These are phyloP conservation scores for Callopanchax toddi DNA, from an alignment of 2,113 vertebrate genomes.

Conservation along the genomic window DNA sequence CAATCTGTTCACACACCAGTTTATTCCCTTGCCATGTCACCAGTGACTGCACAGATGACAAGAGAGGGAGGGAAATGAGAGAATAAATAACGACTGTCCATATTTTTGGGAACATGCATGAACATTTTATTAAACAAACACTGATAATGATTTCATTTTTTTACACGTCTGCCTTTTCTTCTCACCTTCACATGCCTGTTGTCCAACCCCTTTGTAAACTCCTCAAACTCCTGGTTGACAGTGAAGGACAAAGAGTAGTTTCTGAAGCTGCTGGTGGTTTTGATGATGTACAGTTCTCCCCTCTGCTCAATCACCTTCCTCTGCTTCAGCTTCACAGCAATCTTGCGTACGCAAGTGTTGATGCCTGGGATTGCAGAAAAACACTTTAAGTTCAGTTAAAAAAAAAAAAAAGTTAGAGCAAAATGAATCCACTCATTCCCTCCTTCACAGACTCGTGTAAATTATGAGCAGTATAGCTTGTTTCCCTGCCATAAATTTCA, in stretches of 20 bases:
- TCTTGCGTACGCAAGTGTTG: slow-evolving; percentile 80
- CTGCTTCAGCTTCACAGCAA: slow-evolving; percentile 83
- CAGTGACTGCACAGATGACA: slow-evolving; percentile 76
- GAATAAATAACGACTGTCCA: neutral
- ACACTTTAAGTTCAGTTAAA: no score
- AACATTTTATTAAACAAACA: neutral
- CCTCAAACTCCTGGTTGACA: slow-evolving; percentile 85
- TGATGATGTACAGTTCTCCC: slow-evolving; percentile 79
- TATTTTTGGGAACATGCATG: neutral
- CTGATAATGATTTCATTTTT: neutral
- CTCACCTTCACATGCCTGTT: slow-evolving; percentile 86
- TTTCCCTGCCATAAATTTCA: no score
- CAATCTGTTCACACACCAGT: slow-evolving; percentile 86
- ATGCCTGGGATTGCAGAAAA: slow-evolving; percentile 76
- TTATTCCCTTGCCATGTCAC: slow-evolving; percentile 87
- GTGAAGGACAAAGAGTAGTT: slow-evolving; percentile 85
- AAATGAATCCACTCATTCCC: neutral
- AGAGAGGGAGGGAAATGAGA: neutral
- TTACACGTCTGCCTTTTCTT: neutral
- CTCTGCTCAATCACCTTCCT: slow-evolving; percentile 87
- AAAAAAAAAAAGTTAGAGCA: neutral
- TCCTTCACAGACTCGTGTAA: no score
- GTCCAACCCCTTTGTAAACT: slow-evolving; percentile 89
- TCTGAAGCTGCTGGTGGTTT: slow-evolving; percentile 82
- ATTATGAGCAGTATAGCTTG: no score